These are phyloP conservation scores for Capra hircus DNA, from an alignment of 2,113 vertebrate genomes.

Conservation along the genomic window DNA sequence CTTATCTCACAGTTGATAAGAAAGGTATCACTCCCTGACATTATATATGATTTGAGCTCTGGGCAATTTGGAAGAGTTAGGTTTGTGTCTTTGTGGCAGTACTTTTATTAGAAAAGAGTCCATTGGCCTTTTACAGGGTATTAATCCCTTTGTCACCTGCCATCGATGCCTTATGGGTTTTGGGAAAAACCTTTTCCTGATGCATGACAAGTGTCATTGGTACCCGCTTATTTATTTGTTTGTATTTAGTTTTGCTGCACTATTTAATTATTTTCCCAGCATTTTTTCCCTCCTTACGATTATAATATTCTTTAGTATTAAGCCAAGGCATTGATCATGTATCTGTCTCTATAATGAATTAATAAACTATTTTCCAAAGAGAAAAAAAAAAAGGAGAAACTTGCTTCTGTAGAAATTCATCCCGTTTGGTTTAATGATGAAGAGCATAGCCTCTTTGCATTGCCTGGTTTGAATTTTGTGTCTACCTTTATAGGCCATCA, in stretches of 20 bases:
- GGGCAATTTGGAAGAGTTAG: constrained; percentile 71
- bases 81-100: constrained; percentile 73
- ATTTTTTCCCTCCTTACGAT: constrained; percentile 67
- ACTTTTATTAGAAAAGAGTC: constrained; percentile 69
- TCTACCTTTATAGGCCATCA: neutral
- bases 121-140: constrained; percentile 73
- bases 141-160: constrained; percentile 68
- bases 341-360: constrained; percentile 78
- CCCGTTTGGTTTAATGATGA: neutral
- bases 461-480: neutral
- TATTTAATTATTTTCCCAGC: constrained; percentile 78
- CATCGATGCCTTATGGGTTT: constrained; percentile 68
- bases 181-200: constrained; percentile 55
- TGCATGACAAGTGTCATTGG: constrained; percentile 71
- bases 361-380: constrained; percentile 79
- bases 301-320: constrained; percentile 81
- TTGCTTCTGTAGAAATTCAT: neutral
- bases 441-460: neutral
- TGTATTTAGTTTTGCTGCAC: constrained; percentile 69
- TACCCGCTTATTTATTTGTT: constrained; percentile 72
- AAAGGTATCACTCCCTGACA: constrained; percentile 54
- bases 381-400: neutral
- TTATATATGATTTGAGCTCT: constrained; percentile 62
- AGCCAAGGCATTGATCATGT: constrained; percentile 79
- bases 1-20: constrained; percentile 58